Evolutionary conservation across 1,140 invertebrate species (phyloP).

Genomic region (Aphis craccivora): DNA sequence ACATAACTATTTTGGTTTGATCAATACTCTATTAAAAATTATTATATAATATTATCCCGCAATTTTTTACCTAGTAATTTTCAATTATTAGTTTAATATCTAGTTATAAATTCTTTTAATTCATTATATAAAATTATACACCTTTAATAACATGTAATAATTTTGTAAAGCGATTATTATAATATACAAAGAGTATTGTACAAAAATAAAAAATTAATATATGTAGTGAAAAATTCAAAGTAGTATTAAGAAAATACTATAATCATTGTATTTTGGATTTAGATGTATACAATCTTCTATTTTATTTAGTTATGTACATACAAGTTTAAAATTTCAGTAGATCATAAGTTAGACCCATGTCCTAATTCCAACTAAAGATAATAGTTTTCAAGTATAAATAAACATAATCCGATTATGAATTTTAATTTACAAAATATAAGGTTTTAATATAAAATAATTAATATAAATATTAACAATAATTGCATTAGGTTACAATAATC

Average conservation of each 20-base stretch:
- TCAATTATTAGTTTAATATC: not conserved
- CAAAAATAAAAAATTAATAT: not conserved
- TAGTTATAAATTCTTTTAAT: not conserved
- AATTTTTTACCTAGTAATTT: not conserved
- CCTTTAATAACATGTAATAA: not conserved
- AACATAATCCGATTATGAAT: not conserved
- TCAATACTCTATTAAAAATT: not conserved
- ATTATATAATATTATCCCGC: not conserved
- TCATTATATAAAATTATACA: not conserved
- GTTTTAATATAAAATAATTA: not conserved
- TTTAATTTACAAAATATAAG: not conserved
- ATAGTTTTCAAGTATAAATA: too few species aligned
- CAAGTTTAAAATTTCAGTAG: not conserved
- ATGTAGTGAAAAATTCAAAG: not conserved
- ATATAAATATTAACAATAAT: slow-evolving; percentile 6
- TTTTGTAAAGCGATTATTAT: not conserved
- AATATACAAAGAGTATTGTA: not conserved
- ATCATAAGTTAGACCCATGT: too few species aligned
- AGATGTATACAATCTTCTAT: not conserved
- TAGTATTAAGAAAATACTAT: not conserved
- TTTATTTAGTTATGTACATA: not conserved
- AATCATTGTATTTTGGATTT: not conserved
- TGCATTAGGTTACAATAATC: not conserved
- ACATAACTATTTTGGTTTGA: not conserved
- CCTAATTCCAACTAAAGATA: not conserved